phyloP scores from a whole-genome alignment of 1,140 invertebrate genomes.

The Drosophila micromelanica region DNA sequence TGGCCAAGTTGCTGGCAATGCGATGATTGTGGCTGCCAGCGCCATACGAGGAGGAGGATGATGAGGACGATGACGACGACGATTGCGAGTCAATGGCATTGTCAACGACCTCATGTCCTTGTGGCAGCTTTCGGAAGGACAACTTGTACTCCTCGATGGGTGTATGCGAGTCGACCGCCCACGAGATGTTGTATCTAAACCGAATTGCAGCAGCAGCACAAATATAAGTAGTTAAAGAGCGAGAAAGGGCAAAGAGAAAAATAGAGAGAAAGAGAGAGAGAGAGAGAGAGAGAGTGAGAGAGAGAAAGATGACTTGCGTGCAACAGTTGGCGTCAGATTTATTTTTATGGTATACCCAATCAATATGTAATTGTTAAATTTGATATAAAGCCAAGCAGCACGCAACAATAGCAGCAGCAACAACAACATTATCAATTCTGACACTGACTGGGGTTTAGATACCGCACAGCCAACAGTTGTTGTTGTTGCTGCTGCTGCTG shows the following conservation, averaged over 20 bases:
- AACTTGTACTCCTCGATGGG: constrained; percentile 88
- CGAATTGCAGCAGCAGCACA: constrained; percentile 6
- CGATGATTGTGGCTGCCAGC: constrained; percentile 70
- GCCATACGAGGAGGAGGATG: constrained; percentile 71
- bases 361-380: constrained; percentile 80
- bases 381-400: constrained; percentile 44
- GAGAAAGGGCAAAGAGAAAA: neutral
- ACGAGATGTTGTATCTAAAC: constrained; percentile 87
- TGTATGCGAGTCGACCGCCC: constrained; percentile 88
- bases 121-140: constrained; percentile 87
- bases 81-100: constrained; percentile 85
- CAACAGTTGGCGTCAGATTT: constrained; percentile 73
- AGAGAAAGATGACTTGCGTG: constrained; percentile 53
- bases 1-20: constrained; percentile 70
- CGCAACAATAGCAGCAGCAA: constrained; percentile 18
- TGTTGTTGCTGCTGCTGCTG: constrained; percentile 17
- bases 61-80: constrained; percentile 70
- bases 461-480: constrained; percentile 40
- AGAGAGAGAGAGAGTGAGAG: neutral
- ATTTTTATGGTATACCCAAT: constrained; percentile 56
- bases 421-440: constrained; percentile 64
- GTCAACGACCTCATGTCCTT: constrained; percentile 84
- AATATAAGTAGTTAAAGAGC: neutral
- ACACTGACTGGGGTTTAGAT: constrained; percentile 67
- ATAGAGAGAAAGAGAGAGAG: constrained; percentile 1